phyloP scores from a whole-genome alignment of 2,113 vertebrate genomes.

The Piaya cayana region DNA sequence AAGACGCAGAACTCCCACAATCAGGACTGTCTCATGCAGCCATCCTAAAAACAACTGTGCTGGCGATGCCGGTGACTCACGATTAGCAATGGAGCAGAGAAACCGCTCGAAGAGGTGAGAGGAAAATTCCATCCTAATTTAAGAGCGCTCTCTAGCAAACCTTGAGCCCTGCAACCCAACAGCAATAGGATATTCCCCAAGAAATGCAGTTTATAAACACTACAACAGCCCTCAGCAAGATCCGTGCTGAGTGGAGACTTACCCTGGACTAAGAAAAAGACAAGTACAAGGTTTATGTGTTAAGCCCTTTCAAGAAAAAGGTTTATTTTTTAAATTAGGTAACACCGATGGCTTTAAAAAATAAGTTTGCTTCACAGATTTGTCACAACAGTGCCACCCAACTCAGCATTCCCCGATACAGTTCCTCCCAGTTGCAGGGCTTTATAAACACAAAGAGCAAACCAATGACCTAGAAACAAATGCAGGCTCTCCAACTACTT shows the following conservation, averaged over 20 bases:
- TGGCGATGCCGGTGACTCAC: slow-evolving; percentile 39
- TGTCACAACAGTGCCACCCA: neutral
- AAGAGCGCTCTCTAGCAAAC: slow-evolving; percentile 35
- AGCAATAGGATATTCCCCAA: neutral
- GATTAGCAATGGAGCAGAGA: neutral
- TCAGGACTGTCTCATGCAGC: neutral
- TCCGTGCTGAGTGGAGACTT: neutral
- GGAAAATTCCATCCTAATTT: slow-evolving; percentile 60
- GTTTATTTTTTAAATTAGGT: neutral
- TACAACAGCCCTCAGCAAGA: neutral
- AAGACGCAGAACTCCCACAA: slow-evolving; percentile 21
- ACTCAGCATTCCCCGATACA: neutral
- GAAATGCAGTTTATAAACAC: neutral
- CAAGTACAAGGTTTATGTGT: fast-evolving
- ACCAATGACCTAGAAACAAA: slow-evolving; percentile 40
- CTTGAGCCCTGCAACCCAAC: neutral
- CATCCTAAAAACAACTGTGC: slow-evolving; percentile 29
- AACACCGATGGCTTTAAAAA: neutral
- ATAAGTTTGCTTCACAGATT: neutral
- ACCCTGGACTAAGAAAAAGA: neutral
- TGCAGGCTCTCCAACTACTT: neutral
- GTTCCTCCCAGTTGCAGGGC: slow-evolving; percentile 8
- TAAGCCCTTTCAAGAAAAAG: neutral
- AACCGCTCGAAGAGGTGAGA: slow-evolving; percentile 36
- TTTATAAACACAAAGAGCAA: slow-evolving; percentile 35